Evolutionary conservation across 2,113 vertebrate genomes (phyloP).

Genomic region (Tupaia chinensis): DNA sequence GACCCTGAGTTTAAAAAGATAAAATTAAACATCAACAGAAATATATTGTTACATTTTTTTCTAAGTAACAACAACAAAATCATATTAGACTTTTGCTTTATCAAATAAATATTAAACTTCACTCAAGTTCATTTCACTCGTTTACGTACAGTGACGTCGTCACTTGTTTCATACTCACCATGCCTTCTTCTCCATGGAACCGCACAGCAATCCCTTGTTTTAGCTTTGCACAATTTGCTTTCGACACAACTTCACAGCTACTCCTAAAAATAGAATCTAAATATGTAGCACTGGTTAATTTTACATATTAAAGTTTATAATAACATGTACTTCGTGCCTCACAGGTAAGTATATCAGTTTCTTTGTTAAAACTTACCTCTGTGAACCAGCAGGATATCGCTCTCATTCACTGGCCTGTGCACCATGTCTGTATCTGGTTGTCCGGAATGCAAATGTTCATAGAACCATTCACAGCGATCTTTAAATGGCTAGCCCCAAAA

Average conservation of each 20-base stretch:
- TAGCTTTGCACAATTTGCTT: slow-evolving; percentile 97
- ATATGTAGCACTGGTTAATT: slow-evolving; percentile 86
- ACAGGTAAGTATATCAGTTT: background rate
- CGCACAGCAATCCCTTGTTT: slow-evolving; percentile 99
- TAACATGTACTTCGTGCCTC: slow-evolving; percentile 29
- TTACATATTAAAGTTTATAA: slow-evolving; percentile 56
- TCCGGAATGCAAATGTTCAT: slow-evolving; percentile 95
- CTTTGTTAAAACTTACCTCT: slow-evolving; percentile 91
- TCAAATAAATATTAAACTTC: background rate
- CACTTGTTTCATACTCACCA: slow-evolving; percentile 90
- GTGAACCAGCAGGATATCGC: slow-evolving; percentile 96
- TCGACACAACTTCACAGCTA: slow-evolving; percentile 99
- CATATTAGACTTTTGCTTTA: slow-evolving; percentile 54
- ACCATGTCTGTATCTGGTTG: slow-evolving; percentile 98
- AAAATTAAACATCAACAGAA: slow-evolving; percentile 78
- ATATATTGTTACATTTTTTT: slow-evolving; percentile 31
- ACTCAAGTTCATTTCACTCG: slow-evolving; percentile 17
- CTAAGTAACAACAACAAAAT: slow-evolving; percentile 40
- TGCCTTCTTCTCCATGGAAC: slow-evolving; percentile 99
- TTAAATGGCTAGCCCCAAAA: slow-evolving; percentile 94
- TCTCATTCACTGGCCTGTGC: slow-evolving; percentile 97
- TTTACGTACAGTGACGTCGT: background rate
- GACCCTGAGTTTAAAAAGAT: slow-evolving; percentile 90
- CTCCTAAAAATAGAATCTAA: slow-evolving; percentile 99
- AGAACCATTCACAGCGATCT: slow-evolving; percentile 99